Evolutionary conservation across 2,113 vertebrate species (phyloP).

Genomic region (Sceloporus undulatus): DNA sequence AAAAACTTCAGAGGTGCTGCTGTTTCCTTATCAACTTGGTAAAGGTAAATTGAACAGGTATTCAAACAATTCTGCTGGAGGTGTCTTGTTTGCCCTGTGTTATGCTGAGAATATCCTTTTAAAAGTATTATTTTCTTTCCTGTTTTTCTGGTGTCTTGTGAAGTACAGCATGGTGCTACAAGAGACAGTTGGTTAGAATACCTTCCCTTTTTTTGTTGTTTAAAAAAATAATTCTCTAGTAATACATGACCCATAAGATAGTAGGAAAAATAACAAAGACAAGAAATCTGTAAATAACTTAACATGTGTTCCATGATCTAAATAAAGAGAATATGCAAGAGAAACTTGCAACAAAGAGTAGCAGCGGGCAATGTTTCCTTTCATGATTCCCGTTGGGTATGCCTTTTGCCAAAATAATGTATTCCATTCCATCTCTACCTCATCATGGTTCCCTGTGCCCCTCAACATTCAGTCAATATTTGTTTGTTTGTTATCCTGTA

Average conservation of each 20-base stretch:
- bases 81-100: not conserved
- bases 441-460: not conserved
- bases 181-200: not conserved
- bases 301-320: not conserved
- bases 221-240: not conserved
- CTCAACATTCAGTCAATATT: not conserved
- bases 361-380: not conserved
- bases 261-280: not conserved
- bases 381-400: not conserved
- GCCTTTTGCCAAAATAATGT: not conserved
- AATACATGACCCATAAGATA: not conserved
- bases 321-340: not conserved
- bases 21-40: not conserved
- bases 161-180: not conserved
- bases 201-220: not conserved
- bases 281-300: not conserved
- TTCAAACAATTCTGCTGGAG: not conserved
- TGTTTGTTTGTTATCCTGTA: not conserved
- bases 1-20: not conserved
- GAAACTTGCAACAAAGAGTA: not conserved
- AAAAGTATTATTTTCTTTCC: not conserved
- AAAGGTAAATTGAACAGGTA: constrained; percentile 17
- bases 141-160: not conserved
- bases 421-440: not conserved
- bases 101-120: not conserved